Base-by-base conservation (phyloP, 2,888 invertebrate species). In the Phortica magna region DNA sequence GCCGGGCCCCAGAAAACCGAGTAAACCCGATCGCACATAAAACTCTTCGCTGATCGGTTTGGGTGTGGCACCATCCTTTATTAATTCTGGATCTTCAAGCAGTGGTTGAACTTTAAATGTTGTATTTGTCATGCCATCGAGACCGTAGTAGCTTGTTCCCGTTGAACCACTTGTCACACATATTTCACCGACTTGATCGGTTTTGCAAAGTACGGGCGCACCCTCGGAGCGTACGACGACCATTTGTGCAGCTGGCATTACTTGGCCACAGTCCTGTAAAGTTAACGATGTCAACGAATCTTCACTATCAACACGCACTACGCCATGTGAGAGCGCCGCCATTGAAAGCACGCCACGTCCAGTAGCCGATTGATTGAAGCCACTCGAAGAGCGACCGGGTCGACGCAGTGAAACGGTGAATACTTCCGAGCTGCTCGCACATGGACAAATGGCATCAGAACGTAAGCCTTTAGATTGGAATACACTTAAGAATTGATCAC, bases 251-350 rank as follows among this genome's bases (percentile, higher is more conserved):
- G 98, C 98, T 0, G 99, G 98, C 96, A 99, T 97, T 68, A 99
- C 99, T 93, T 99, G 99, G 17, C 99, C 99, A 91, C 99, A 99
- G 93, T 99, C 99, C 93, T 99, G 99, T 80, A 99, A 93, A 1
- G 99, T 99, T 80, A 99, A 94, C 3, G 99, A 99, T 0, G 99
- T 99, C 77, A 99, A 94, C 17, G 98, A 98, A 93, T 99, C 99
- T 92, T 99, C 99, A 83, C 98, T 98, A 92, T 99, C 99, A 2
- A 99, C 99, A 17, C 99, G 94, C 12, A 99, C 99, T 0, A 99
- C 99, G 22, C 99, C 99, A 91, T 97, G 98, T 83, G 98, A 99
- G 19, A 99, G 94, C 0, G 99, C 98, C 57, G 98, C 96, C 99
- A 99, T 99, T 71, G 98, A 98, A 10, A 99, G 94, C 4, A 99